These are phyloP conservation scores for Acanthurus tractus DNA, from an alignment of 2,797 vertebrate species.

Conservation along the genomic window DNA sequence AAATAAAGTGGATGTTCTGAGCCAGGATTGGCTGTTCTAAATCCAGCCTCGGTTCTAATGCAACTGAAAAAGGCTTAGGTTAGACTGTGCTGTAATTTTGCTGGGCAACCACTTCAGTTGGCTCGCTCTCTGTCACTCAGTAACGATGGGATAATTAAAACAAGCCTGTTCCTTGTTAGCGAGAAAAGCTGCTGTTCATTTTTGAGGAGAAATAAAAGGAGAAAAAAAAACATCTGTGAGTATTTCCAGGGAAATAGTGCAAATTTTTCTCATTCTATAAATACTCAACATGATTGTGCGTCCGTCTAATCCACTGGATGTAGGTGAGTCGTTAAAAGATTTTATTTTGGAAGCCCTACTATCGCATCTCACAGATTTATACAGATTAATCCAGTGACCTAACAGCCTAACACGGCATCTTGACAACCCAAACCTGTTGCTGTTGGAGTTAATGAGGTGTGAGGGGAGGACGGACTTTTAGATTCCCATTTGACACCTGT, in stretches of 20 bases:
- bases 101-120: constrained; percentile 60
- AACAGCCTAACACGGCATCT: constrained; percentile 37
- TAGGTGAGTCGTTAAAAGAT: constrained; percentile 41
- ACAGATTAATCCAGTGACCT: constrained; percentile 75
- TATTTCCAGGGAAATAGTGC: constrained; percentile 19
- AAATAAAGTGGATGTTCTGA: constrained; percentile 74
- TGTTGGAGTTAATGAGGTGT: constrained; percentile 39
- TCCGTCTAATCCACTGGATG: constrained; percentile 24
- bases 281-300: constrained; percentile 28
- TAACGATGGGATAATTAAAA: constrained; percentile 71
- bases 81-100: constrained; percentile 64
- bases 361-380: constrained; percentile 51
- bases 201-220: constrained; percentile 23
- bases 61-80: constrained; percentile 70
- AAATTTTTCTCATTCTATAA: constrained; percentile 43
- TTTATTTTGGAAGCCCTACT: constrained; percentile 47
- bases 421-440: constrained; percentile 53
- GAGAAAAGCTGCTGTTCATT: constrained; percentile 61
- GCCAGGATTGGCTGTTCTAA: constrained; percentile 74
- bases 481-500: constrained; percentile 46
- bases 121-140: constrained; percentile 59
- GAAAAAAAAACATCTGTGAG: constrained; percentile 18
- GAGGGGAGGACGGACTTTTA: constrained; percentile 36
- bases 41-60: constrained; percentile 70
- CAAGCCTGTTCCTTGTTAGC: constrained; percentile 66